Evolutionary conservation across 2,888 invertebrate species (phyloP).

Genomic region (Altica lythri): DNA sequence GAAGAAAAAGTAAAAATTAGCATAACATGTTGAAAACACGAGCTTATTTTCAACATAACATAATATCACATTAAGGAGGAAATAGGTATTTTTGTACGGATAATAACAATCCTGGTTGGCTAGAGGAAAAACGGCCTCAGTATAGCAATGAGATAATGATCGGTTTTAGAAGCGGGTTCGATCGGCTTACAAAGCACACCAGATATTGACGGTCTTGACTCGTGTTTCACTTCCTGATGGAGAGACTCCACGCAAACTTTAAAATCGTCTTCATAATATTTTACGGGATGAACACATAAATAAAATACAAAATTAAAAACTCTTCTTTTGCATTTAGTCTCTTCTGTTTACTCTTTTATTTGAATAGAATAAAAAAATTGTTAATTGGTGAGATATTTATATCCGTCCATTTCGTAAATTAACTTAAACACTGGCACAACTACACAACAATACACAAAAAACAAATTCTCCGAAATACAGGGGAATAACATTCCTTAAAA

Average conservation of each 20-base stretch:
- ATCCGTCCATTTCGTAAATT: no score
- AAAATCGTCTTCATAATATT: neutral
- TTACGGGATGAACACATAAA: no score
- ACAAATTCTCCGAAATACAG: no score
- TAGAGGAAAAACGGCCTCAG: slow-evolving; percentile 30
- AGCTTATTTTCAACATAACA: slow-evolving; percentile 21
- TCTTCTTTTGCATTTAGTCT: no score
- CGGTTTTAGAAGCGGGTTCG: slow-evolving; percentile 28
- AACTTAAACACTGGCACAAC: no score
- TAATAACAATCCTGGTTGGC: slow-evolving; percentile 31
- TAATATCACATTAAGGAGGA: slow-evolving; percentile 24
- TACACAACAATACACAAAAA: no score
- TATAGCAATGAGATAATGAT: slow-evolving; percentile 34
- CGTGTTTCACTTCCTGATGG: slow-evolving; percentile 35
- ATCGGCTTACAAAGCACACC: slow-evolving; percentile 31
- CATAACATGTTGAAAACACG: slow-evolving; percentile 30
- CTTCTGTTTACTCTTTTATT: no score
- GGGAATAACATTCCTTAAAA: no score
- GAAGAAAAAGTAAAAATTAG: slow-evolving; percentile 15
- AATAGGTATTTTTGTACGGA: slow-evolving; percentile 23
- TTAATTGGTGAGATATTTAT: no score
- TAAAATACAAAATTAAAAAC: no score
- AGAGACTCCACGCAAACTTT: slow-evolving; percentile 1
- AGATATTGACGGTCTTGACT: slow-evolving; percentile 29
- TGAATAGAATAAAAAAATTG: no score